Evolutionary conservation across 2,888 invertebrate species (phyloP), one percentile per base, ranked within the genome.

Genomic region (Acanthacorydalis orientalis): DNA sequence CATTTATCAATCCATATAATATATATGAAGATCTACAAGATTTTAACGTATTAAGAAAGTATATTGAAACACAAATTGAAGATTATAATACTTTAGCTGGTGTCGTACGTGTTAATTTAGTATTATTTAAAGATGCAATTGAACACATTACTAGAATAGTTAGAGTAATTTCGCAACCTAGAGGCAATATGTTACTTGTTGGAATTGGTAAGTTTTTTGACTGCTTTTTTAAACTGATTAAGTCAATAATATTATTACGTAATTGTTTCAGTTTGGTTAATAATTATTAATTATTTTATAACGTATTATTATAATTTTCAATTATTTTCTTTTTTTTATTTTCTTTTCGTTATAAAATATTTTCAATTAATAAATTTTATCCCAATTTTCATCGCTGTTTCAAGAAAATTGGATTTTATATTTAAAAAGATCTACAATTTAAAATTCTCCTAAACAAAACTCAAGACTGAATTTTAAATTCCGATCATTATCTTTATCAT

Each of bases 101-200:
- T 1, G 80, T 82, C 23, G 75, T 84, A 3, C 74, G 78, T 56
- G 78, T 90, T 76, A 81, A 88, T 61, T 65, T 91, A 50, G 88
- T 91, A 7, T 72, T 91, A 50, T 91, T 90, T 64, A 79, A 77
- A 55, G 89, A 91, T 59, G 90, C 90, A 9, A 80, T 91, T 40
- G 83, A 88, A 56, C 90, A 91, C 63, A 74, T 91, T 47, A 80
- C 83, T 50, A 77, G 86, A 52, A 82, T 91, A 50, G 79, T 83
- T 23, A 72, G 91, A 40, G 85, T 90, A 32, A 76, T 91, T 48
- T 84, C 89, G 1, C 89, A 84, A 64, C 85, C 83, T 0, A 68
- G 85, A 10, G 90, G 91, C 1, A 80, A 91, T 61, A 75, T 87
- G 77, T 68, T 91, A 12, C 75, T 90, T 51, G 79, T 91, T 35